Evolutionary conservation across 1,140 invertebrate species (phyloP), one percentile per base, ranked within the genome.

Genomic region (Neodiprion lecontei): DNA sequence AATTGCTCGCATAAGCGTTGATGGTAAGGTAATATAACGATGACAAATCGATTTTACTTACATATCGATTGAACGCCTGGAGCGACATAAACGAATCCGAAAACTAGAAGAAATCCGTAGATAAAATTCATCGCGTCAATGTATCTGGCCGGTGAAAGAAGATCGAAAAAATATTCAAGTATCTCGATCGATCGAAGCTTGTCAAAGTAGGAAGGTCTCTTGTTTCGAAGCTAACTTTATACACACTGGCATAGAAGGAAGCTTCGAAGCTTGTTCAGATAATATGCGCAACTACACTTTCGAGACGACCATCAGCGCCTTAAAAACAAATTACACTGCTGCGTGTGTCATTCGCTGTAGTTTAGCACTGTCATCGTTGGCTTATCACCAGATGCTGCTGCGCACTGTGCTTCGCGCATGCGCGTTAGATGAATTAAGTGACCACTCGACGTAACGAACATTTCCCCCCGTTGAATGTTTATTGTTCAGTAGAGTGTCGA

Each of bases 181-280:
- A 21, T 71, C 28, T 10, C 28, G 72, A 72, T 70, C 50, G 28
- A 49, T 48, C 23, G 69, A 48, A 71, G 28, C 53, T 73, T 50
- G 71, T 12, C 71, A 69, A 49, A 75, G 71, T n/a, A 74, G 67
- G 73, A 77, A 74, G 73, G 72, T 74, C 67, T 75, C 53, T 61
- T 61, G n/a, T 77, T 74, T 70, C 73, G 77, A 80, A 81, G 83
- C 88, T 89, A 91, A 94, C 94, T 95, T 95, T 95, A 95, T 93
- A 94, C 94, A 89, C 94, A 95, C 94, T 95, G 94, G 94, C 90
- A 93, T 91, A 95, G 94, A 95, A 95, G 94, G 93, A 86, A 76
- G 78, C 53, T 79, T 78, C 78, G 70, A 74, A 48, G 67, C 69
- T 23, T 23, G 69, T 61, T 50, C 69, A 21, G 28, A 48, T 48